These are phyloP conservation scores for Epinotia nisella DNA, from an alignment of 2,888 invertebrate genomes.

Conservation along the genomic window DNA sequence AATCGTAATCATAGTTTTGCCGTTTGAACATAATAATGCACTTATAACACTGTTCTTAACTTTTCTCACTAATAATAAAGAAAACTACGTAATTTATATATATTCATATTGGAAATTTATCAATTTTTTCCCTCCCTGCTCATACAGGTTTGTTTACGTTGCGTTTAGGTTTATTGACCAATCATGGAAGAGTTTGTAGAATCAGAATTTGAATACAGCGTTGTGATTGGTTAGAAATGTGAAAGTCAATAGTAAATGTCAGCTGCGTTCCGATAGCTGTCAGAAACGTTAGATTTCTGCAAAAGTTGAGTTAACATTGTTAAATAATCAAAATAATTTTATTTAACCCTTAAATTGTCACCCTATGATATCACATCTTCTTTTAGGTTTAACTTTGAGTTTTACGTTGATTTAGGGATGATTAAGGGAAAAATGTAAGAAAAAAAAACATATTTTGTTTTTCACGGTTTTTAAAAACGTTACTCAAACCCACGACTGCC, in stretches of 20 bases:
- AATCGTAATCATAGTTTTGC: slow-evolving; percentile 58
- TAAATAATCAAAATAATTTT: no score
- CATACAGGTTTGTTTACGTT: not conserved
- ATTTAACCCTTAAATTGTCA: no score
- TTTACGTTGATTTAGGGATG: no score
- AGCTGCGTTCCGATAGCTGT: not conserved
- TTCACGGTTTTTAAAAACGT: no score
- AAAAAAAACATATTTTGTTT: no score
- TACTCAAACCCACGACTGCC: no score
- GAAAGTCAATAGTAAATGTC: not conserved
- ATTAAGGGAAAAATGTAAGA: no score
- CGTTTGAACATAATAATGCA: slow-evolving; percentile 49
- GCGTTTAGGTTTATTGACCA: not conserved
- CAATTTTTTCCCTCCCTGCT: slow-evolving; percentile 21
- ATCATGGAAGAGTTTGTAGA: not conserved
- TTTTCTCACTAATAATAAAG: not conserved
- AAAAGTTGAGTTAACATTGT: no score
- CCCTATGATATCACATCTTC: no score
- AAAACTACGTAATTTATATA: not conserved
- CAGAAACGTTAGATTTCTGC: not conserved
- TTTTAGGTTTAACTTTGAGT: no score
- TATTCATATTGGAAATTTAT: not conserved
- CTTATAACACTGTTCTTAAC: not conserved
- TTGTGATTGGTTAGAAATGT: not conserved
- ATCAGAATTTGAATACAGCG: not conserved